phyloP scores from a whole-genome alignment of 2,888 invertebrate species.

The Cephus nigrinus region DNA sequence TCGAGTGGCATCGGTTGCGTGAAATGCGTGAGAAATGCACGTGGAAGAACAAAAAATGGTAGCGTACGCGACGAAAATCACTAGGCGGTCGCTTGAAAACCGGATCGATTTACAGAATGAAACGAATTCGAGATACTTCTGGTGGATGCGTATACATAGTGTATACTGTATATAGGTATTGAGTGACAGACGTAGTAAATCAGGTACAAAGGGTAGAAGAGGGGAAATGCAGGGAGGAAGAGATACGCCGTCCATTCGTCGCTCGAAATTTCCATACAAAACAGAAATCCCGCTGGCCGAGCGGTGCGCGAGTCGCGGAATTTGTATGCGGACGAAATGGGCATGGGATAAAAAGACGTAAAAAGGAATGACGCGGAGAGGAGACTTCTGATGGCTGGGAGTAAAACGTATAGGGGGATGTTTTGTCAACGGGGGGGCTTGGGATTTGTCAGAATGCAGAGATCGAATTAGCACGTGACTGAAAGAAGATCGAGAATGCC shows the following conservation, averaged over 20 bases:
- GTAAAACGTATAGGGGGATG: neutral
- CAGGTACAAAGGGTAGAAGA: neutral
- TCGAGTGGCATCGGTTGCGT: neutral
- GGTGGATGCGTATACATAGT: neutral
- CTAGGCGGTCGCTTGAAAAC: neutral
- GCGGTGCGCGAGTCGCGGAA: neutral
- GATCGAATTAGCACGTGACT: neutral
- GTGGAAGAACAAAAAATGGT: neutral
- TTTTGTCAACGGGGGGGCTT: neutral
- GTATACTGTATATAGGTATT: neutral
- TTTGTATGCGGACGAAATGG: neutral
- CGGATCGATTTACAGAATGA: neutral
- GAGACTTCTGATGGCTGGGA: neutral
- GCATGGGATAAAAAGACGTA: neutral
- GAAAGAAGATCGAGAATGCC: neutral
- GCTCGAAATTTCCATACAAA: neutral
- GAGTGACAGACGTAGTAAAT: neutral
- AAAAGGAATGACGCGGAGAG: neutral
- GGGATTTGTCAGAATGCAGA: neutral
- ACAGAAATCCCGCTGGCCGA: neutral
- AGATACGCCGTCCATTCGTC: neutral
- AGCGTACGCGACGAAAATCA: neutral
- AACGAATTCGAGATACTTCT: neutral
- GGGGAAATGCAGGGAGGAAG: slow-evolving; percentile 1
- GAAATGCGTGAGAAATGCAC: neutral